phyloP scores from a whole-genome alignment of 2,113 vertebrate genomes.

The Myrmophylax atrothorax region DNA sequence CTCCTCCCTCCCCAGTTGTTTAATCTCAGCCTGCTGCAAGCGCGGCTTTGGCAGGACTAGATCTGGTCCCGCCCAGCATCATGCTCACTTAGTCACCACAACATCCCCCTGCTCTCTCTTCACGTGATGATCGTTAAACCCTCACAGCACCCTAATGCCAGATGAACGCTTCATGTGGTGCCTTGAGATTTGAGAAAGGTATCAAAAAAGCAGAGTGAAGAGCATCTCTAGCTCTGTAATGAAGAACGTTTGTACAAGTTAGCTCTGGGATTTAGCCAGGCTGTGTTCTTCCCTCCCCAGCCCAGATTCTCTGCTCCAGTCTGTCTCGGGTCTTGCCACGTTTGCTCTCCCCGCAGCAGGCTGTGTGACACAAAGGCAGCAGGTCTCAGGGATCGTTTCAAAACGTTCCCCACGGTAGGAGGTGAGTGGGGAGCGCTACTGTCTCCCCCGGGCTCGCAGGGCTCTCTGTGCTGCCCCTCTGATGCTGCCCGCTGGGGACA shows the following conservation, averaged over 20 bases:
- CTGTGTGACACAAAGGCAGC: neutral
- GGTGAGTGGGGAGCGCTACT: neutral
- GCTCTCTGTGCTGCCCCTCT: neutral
- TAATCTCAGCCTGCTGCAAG: neutral
- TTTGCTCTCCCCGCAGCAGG: neutral
- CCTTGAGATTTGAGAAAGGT: neutral
- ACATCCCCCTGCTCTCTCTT: neutral
- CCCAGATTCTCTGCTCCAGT: neutral
- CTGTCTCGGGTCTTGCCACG: neutral
- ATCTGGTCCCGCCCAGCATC: neutral
- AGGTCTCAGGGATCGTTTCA: neutral
- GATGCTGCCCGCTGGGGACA: neutral
- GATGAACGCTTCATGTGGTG: rapidly evolving
- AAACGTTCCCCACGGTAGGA: neutral
- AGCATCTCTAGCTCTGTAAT: neutral
- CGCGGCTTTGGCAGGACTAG: neutral
- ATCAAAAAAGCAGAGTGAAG: neutral
- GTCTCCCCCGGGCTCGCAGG: neutral
- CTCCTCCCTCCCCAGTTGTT: neutral
- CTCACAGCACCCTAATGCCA: too few relatives aligned
- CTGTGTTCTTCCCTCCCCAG: neutral
- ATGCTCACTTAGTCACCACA: neutral
- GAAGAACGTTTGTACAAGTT: neutral
- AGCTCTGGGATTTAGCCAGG: neutral
- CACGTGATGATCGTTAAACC: neutral